phyloP scores from a whole-genome alignment of 2,888 invertebrate genomes.

The Altica lythri region DNA sequence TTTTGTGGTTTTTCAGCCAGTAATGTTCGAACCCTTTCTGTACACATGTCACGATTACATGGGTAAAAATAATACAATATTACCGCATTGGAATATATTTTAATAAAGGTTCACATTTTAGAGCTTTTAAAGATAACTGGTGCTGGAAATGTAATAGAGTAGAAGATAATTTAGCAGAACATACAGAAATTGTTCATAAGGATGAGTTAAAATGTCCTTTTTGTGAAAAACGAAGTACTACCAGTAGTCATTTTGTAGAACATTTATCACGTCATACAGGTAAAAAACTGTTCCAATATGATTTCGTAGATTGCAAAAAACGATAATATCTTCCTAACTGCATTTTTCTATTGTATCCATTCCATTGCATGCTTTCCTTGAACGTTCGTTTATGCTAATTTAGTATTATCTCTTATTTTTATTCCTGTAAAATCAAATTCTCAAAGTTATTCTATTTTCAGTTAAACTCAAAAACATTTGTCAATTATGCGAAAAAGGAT shows the following conservation, averaged over 20 bases:
- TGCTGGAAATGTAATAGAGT: slow-evolving; percentile 47
- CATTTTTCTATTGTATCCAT: slow-evolving; percentile 25
- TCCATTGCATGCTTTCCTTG: no score
- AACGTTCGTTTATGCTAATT: no score
- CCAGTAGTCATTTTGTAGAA: slow-evolving; percentile 47
- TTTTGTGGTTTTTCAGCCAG: slow-evolving; percentile 44
- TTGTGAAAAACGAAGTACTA: slow-evolving; percentile 43
- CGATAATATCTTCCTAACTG: neutral
- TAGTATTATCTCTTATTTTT: no score
- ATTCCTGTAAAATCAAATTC: no score
- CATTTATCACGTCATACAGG: slow-evolving; percentile 48
- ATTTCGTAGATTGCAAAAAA: neutral
- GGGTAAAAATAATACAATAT: slow-evolving; percentile 40
- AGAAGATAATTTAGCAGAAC: slow-evolving; percentile 41
- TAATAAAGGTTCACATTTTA: slow-evolving; percentile 33
- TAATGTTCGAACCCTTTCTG: slow-evolving; percentile 44
- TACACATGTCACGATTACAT: slow-evolving; percentile 49
- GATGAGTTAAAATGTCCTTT: slow-evolving; percentile 46
- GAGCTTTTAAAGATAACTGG: slow-evolving; percentile 47
- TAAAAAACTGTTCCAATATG: no score
- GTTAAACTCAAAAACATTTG: slow-evolving; percentile 41
- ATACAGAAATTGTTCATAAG: slow-evolving; percentile 38
- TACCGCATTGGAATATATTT: neutral
- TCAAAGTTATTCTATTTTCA: no score
- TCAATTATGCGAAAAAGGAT: slow-evolving; percentile 42